Evolutionary conservation across 2,888 invertebrate genomes (phyloP).

Genomic region (Metacarcinus magister): DNA sequence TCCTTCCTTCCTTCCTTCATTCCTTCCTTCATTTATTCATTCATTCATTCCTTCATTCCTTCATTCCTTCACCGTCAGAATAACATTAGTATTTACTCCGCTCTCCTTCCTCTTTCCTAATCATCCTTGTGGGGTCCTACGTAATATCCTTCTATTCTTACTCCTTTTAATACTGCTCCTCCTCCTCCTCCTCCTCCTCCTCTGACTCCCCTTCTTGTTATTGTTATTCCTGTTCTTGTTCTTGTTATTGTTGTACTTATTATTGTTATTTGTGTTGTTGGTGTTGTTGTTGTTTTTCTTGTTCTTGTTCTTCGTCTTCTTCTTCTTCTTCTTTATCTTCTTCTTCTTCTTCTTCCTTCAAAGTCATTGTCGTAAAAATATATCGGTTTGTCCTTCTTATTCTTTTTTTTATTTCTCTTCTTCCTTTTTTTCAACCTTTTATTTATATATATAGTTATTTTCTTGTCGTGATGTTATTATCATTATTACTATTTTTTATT

Average conservation of each 20-base stretch:
- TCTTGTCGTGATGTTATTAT: background rate
- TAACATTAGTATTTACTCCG: too few species aligned
- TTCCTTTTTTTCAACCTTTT: background rate
- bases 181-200: background rate
- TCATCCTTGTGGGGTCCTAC: background rate
- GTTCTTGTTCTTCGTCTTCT: background rate
- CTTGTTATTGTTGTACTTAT: background rate
- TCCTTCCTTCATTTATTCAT: background rate
- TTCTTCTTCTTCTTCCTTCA: too few species aligned
- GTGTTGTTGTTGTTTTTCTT: background rate
- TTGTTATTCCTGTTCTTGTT: background rate
- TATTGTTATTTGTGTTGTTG: background rate
- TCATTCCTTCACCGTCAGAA: background rate
- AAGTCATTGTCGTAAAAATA: too few species aligned
- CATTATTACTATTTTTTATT: too few species aligned
- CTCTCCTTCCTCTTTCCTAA: background rate
- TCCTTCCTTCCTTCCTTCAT: too few species aligned
- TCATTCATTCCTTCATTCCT: background rate
- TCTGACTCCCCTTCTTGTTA: background rate
- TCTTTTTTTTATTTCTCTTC: background rate
- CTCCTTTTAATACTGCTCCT: background rate
- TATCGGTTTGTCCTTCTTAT: background rate
- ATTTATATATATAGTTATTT: background rate
- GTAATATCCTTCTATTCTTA: background rate
- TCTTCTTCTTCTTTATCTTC: background rate